These are phyloP conservation scores for Maconellicoccus hirsutus DNA, from an alignment of 1,140 invertebrate species.

Conservation along the genomic window DNA sequence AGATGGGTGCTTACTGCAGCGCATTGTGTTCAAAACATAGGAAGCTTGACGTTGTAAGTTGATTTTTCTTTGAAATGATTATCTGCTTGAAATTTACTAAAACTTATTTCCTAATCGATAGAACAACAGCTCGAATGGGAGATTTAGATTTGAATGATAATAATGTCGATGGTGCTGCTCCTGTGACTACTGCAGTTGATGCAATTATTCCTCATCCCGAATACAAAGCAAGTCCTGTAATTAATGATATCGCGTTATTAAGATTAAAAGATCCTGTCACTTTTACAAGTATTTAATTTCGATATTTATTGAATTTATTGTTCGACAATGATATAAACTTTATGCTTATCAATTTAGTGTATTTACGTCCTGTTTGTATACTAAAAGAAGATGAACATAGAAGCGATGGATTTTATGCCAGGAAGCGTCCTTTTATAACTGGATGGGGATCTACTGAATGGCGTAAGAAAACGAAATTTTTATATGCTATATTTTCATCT, in stretches of 20 bases:
- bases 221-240: conserved; percentile 35
- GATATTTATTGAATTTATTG: background rate
- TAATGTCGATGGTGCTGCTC: conserved; percentile 32
- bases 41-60: background rate
- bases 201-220: conserved; percentile 33
- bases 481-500: conserved; percentile 25
- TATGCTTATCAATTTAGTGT: conserved; percentile 25
- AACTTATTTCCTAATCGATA: conserved; percentile 17
- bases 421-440: background rate
- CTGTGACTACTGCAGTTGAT: conserved; percentile 33
- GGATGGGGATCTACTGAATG: conserved; percentile 6
- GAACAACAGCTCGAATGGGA: conserved; percentile 34
- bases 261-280: conserved; percentile 34
- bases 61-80: background rate
- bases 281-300: conserved; percentile 32
- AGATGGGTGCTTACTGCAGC: conserved; percentile 19
- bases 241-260: conserved; percentile 41
- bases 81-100: background rate
- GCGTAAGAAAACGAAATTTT: background rate
- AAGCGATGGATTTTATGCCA: background rate
- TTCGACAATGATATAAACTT: conserved; percentile 30
- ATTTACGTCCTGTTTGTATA: conserved; percentile 13
- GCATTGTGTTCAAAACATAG: background rate
- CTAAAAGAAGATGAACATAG: background rate
- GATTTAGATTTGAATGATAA: conserved; percentile 35